Conservation (phyloP, 2,888 invertebrate species). For the Melipona beecheii region DNA sequence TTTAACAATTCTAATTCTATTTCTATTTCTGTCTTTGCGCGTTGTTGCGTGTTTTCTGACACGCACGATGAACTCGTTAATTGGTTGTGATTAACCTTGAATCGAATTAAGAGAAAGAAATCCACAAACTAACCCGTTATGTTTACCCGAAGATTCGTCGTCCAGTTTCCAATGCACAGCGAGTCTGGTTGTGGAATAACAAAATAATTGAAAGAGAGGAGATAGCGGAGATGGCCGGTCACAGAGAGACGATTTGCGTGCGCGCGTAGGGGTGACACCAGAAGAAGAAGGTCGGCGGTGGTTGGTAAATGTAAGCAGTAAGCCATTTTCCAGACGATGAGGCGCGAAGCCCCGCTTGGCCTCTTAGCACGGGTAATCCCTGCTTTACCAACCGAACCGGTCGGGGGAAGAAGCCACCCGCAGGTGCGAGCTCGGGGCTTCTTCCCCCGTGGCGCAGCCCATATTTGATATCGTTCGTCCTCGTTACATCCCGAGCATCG, state of each 20-base stretch:
- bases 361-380: slow-evolving; percentile 82
- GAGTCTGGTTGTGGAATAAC: neutral
- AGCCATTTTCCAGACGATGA: slow-evolving; percentile 85
- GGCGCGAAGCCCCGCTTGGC: slow-evolving; percentile 83
- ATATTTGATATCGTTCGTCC: slow-evolving; percentile 76
- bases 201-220: neutral
- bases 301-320: slow-evolving; percentile 83
- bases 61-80: no score
- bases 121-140: neutral
- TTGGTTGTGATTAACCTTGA: no score
- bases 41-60: no score
- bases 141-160: neutral
- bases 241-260: slow-evolving; percentile 5
- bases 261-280: slow-evolving; percentile 4
- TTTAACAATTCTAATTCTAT: neutral
- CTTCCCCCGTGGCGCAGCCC: slow-evolving; percentile 63
- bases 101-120: no score
- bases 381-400: slow-evolving; percentile 77
- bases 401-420: slow-evolving; percentile 81
- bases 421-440: slow-evolving; percentile 81
- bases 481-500: slow-evolving; percentile 56
- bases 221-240: neutral
- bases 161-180: neutral
- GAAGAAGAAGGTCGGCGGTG: slow-evolving; percentile 63
- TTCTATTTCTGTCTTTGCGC: neutral